phyloP scores from a whole-genome alignment of 2,888 invertebrate species.

The Andrena praecox region DNA sequence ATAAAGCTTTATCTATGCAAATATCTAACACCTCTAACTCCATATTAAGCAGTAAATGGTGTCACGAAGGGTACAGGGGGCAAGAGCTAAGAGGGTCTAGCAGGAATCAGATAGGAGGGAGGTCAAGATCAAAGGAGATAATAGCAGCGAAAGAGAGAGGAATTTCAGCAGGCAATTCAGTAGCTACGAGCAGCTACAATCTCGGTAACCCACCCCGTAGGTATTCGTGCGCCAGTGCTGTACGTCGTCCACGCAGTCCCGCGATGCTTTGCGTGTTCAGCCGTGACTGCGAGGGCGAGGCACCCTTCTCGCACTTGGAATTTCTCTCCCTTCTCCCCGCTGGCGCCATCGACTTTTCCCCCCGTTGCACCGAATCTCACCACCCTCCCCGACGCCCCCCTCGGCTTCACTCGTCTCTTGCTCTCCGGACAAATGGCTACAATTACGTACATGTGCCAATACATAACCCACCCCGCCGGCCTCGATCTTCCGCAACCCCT shows the following conservation, averaged over 20 bases:
- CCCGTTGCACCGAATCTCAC: slow-evolving; percentile 36
- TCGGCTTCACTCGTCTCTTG: slow-evolving; percentile 56
- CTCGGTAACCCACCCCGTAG: slow-evolving; percentile 1
- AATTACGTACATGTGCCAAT: slow-evolving; percentile 82
- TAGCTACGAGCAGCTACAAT: slow-evolving; percentile 49
- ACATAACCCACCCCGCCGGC: slow-evolving; percentile 73
- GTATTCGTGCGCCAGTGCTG: slow-evolving; percentile 73
- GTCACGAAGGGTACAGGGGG: background rate
- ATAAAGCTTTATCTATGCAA: background rate
- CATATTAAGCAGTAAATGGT: slow-evolving; percentile 12
- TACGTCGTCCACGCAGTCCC: slow-evolving; percentile 79
- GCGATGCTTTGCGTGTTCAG: slow-evolving; percentile 81
- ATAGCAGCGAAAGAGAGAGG: slow-evolving; percentile 38
- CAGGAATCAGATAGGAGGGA: slow-evolving; percentile 5
- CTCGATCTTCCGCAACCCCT: slow-evolving; percentile 45
- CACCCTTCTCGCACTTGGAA: slow-evolving; percentile 67
- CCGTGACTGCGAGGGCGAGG: slow-evolving; percentile 73
- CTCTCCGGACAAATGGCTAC: slow-evolving; percentile 80
- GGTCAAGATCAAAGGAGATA: slow-evolving; percentile 49
- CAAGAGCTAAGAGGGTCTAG: background rate
- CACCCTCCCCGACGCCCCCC: slow-evolving; percentile 36
- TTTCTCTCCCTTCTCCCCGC: slow-evolving; percentile 44
- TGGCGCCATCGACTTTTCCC: slow-evolving; percentile 56
- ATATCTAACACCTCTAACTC: slow-evolving; percentile 1
- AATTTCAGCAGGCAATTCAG: slow-evolving; percentile 72